phyloP scores from a whole-genome alignment of 2,797 vertebrate genomes.

The Halcyon badia region DNA sequence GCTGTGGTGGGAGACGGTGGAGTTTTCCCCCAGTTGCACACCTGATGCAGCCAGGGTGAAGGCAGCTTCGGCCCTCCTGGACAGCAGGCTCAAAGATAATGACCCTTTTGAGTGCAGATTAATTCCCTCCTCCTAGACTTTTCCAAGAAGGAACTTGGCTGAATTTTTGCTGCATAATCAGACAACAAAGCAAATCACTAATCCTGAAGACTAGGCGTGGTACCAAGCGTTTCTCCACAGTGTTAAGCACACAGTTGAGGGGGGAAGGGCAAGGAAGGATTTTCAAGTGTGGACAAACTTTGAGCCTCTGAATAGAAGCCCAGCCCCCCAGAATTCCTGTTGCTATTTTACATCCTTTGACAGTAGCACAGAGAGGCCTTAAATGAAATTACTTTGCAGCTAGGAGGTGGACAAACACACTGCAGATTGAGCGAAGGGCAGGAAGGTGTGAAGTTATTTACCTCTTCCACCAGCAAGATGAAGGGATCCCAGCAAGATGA shows the following conservation, averaged over 20 bases:
- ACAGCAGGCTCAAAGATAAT: not conserved
- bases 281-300: not conserved
- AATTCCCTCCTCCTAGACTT: not conserved
- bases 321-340: not conserved
- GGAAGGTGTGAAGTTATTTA: not conserved
- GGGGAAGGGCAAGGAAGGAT: not conserved
- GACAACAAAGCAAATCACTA: slow-evolving; percentile 14
- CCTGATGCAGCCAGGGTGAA: not conserved
- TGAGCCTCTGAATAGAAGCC: not conserved
- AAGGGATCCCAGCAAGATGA: not conserved
- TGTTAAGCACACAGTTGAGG: not conserved
- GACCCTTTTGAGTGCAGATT: not conserved
- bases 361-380: not conserved
- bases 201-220: not conserved
- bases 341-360: not conserved
- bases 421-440: not conserved
- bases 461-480: not conserved
- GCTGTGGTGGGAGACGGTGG: rapidly evolving
- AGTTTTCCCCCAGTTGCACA: not conserved
- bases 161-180: not conserved
- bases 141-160: not conserved
- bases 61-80: not conserved
- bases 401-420: not conserved
- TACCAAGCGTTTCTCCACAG: not conserved
- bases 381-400: not conserved